A percentile compares a stretch with the other conserved stretches of the same genome.
Evolutionary conservation across 53 echinoderm and acorn worm species (phyloP).

Genomic region (Glandiceps talaboti): DNA sequence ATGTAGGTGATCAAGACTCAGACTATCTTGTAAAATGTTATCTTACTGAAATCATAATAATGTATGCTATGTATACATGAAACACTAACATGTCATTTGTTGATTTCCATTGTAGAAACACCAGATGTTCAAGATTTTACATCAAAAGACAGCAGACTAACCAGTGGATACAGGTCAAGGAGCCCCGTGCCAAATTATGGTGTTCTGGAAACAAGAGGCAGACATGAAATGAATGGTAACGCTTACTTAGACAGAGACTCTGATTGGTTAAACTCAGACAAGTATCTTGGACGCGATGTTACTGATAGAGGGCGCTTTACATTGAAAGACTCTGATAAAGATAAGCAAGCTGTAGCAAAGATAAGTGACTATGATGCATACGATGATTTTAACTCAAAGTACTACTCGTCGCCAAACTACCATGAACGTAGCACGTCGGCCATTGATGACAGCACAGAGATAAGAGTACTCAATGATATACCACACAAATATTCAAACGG

Average conservation of each 20-base stretch:
- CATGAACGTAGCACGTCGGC: neutral
- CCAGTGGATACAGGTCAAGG: neutral
- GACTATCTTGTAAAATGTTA: no score
- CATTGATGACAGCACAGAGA: conserved; percentile 55
- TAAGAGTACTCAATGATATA: conserved; percentile 65
- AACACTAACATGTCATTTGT: no score
- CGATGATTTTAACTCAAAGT: neutral
- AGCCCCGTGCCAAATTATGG: neutral
- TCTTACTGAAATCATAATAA: no score
- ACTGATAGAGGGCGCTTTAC: no score
- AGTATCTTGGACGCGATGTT: neutral
- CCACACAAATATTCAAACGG: conserved; percentile 4
- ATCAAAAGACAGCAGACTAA: neutral
- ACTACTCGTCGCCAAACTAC: neutral
- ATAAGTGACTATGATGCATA: neutral
- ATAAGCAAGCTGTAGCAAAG: neutral
- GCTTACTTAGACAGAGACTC: neutral
- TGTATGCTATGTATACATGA: no score
- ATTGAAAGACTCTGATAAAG: neutral
- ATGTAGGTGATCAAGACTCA: no score
- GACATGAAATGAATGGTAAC: neutral
- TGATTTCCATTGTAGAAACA: no score
- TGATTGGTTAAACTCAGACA: neutral
- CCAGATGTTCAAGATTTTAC: neutral
- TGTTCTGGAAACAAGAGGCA: neutral